Conservation (phyloP, 2,797 vertebrate species). For the Semotilus atromaculatus region DNA sequence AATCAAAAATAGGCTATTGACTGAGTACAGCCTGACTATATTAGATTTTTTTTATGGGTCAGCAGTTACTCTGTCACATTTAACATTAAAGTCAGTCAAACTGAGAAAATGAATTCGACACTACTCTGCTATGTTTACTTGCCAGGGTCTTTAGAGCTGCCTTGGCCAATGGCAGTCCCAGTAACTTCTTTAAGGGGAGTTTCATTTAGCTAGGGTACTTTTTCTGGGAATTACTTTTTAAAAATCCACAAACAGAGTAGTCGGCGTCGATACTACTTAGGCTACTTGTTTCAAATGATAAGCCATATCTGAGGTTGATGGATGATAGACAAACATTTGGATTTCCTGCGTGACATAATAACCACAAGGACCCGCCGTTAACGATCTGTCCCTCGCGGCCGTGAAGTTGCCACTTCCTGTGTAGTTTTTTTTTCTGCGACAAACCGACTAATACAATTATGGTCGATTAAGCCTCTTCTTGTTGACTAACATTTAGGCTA, state of each 20-base stretch:
- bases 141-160: background rate
- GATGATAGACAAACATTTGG: too few species aligned
- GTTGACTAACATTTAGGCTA: too few species aligned
- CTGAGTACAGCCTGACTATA: background rate
- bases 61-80: background rate
- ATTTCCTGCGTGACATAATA: too few species aligned
- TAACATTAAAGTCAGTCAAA: constrained; percentile 15
- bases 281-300: background rate
- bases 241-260: background rate
- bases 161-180: background rate
- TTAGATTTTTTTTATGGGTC: constrained; percentile 1
- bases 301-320: background rate
- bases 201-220: constrained; percentile 11
- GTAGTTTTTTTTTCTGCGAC: background rate
- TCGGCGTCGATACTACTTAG: too few species aligned
- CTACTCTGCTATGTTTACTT: constrained; percentile 22
- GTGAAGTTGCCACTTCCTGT: too few species aligned
- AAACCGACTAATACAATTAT: background rate
- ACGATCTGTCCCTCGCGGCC: too few species aligned
- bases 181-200: constrained; percentile 10
- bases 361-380: too few species aligned
- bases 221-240: background rate
- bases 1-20: background rate
- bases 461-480: background rate
- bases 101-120: constrained; percentile 8